Percentiles rank a stretch among this genome's conserved stretches.
phyloP scores from a whole-genome alignment of 2,888 invertebrate genomes.

The Drosophila demipolita region DNA sequence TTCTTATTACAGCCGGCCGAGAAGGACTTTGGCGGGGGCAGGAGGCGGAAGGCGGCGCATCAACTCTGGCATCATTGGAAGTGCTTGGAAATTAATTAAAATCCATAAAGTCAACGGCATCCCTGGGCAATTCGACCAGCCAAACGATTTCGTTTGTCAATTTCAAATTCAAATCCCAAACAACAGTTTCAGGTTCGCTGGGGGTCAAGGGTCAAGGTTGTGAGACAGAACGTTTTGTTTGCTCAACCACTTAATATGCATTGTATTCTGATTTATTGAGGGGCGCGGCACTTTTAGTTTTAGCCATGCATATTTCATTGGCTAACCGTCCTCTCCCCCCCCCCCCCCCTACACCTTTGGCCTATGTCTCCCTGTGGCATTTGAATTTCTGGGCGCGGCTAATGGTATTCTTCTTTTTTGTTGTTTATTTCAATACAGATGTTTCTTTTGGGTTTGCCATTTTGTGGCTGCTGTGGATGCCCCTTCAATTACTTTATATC shows the following conservation, averaged over 20 bases:
- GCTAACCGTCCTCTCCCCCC: slow-evolving; percentile 6
- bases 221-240: slow-evolving; percentile 18
- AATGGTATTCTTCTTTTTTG: slow-evolving; percentile 2
- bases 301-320: slow-evolving; percentile 69
- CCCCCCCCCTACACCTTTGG: no score
- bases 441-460: neutral
- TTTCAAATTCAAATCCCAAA: slow-evolving; percentile 18
- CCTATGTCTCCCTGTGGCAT: neutral
- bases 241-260: slow-evolving; percentile 62
- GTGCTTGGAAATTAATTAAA: slow-evolving; percentile 75
- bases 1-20: slow-evolving; percentile 71
- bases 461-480: neutral
- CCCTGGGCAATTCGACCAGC: slow-evolving; percentile 21
- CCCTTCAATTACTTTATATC: neutral
- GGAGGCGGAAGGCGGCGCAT: neutral
- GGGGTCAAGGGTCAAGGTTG: slow-evolving; percentile 69
- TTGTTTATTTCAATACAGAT: neutral
- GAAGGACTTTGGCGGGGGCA: slow-evolving; percentile 8
- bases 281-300: slow-evolving; percentile 50
- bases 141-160: slow-evolving; percentile 27
- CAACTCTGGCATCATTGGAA: slow-evolving; percentile 26
- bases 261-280: slow-evolving; percentile 74
- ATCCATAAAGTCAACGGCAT: slow-evolving; percentile 63
- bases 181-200: neutral
- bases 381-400: slow-evolving; percentile 13